These are phyloP conservation scores for Antheraea mylitta DNA, from an alignment of 1,140 invertebrate genomes.

Conservation along the genomic window DNA sequence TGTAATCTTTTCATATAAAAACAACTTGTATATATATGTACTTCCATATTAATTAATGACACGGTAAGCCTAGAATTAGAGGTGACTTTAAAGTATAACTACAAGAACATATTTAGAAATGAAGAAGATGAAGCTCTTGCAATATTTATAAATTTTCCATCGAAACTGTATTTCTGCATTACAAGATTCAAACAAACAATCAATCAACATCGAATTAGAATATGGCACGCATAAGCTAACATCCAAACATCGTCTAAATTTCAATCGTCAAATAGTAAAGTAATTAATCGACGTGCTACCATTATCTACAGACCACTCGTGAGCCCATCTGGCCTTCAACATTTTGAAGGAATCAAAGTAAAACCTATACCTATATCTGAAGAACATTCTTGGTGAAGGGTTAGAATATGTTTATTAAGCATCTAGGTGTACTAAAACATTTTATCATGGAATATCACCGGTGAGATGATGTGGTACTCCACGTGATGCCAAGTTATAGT, in stretches of 20 bases:
- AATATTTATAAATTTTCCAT: no score
- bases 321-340: slow-evolving; percentile 73
- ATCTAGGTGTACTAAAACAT: slow-evolving; percentile 64
- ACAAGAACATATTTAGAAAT: no score
- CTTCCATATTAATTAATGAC: no score
- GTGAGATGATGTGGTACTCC: slow-evolving; percentile 64
- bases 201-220: no score
- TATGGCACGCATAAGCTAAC: no score
- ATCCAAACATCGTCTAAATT: slow-evolving; percentile 68
- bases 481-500: slow-evolving; percentile 51
- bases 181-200: no score
- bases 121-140: no score
- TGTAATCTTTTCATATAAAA: no score
- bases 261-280: slow-evolving; percentile 58
- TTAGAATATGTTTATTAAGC: slow-evolving; percentile 69
- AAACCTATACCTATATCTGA: slow-evolving; percentile 56
- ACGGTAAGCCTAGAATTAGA: no score
- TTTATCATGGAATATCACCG: slow-evolving; percentile 50
- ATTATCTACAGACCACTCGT: slow-evolving; percentile 68
- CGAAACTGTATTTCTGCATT: no score
- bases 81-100: no score
- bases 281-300: slow-evolving; percentile 68
- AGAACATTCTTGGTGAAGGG: slow-evolving; percentile 41
- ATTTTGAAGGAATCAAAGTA: slow-evolving; percentile 57
- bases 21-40: no score